These are phyloP conservation scores for Ceriagrion tenellum DNA, from an alignment of 2,888 invertebrate genomes.

Conservation along the genomic window DNA sequence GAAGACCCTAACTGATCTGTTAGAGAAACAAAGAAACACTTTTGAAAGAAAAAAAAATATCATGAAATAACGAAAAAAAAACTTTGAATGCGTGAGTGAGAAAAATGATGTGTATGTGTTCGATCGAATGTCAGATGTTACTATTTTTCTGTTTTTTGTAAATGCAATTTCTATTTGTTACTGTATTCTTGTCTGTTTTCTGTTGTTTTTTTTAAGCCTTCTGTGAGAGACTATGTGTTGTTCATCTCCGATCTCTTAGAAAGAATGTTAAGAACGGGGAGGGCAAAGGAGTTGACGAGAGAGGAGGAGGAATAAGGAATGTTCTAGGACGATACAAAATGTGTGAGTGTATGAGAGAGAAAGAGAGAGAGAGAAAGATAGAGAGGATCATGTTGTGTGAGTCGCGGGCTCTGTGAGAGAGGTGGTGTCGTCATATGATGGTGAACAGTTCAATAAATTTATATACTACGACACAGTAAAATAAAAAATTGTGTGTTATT, in stretches of 20 bases:
- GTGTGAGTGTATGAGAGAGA: not conserved
- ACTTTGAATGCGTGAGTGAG: slow-evolving; percentile 43
- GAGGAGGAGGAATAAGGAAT: slow-evolving; percentile 35
- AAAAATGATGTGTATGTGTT: not conserved
- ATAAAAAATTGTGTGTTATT: not conserved
- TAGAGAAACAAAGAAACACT: not conserved
- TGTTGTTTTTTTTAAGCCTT: slow-evolving; percentile 45
- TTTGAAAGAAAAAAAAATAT: not conserved
- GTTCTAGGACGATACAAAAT: slow-evolving; percentile 13
- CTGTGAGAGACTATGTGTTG: slow-evolving; percentile 10
- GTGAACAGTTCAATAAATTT: slow-evolving; percentile 68
- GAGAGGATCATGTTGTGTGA: slow-evolving; percentile 32
- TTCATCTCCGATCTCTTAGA: slow-evolving; percentile 26
- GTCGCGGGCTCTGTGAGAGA: slow-evolving; percentile 45
- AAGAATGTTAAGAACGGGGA: slow-evolving; percentile 11
- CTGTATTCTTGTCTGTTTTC: slow-evolving; percentile 62
- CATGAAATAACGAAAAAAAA: slow-evolving; percentile 34
- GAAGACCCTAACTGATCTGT: not conserved
- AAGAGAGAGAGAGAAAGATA: not conserved
- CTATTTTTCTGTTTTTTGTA: slow-evolving; percentile 58
- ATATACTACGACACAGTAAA: slow-evolving; percentile 67
- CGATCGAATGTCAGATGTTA: slow-evolving; percentile 54
- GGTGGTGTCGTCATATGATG: slow-evolving; percentile 62
- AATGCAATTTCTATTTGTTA: slow-evolving; percentile 61
- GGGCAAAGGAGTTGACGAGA: not conserved